These are phyloP conservation scores for Drosophila setosimentum DNA, from an alignment of 2,888 invertebrate species.

Conservation along the genomic window DNA sequence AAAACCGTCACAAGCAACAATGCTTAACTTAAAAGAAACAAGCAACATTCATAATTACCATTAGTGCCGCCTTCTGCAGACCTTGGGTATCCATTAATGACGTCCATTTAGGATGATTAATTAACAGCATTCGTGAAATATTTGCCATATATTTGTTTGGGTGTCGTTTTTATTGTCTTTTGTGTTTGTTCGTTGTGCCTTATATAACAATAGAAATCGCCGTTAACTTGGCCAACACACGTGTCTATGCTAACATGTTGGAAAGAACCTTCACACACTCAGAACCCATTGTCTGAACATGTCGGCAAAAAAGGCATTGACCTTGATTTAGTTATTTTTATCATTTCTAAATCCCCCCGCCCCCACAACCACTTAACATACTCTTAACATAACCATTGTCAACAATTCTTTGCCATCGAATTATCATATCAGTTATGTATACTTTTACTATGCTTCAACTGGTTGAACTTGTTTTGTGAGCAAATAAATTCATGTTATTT, in stretches of 20 bases:
- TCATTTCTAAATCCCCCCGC: constrained; percentile 27
- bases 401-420: constrained; percentile 29
- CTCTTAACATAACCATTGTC: constrained; percentile 27
- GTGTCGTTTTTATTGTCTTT: constrained; percentile 54
- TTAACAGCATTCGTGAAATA: constrained; percentile 64
- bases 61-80: constrained; percentile 55
- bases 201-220: constrained; percentile 61
- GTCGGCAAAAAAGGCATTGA: constrained; percentile 16
- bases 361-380: no score
- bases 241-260: background rate
- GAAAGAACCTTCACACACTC: constrained; percentile 59
- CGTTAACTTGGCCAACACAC: constrained; percentile 54
- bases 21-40: constrained; percentile 9
- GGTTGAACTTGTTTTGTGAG: constrained; percentile 33
- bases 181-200: constrained; percentile 13
- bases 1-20: constrained; percentile 16
- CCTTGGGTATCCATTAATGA: constrained; percentile 48
- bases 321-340: constrained; percentile 50
- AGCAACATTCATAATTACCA: constrained; percentile 54
- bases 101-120: constrained; percentile 68
- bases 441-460: constrained; percentile 3
- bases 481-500: constrained; percentile 16
- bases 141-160: constrained; percentile 31
- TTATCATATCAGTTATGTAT: constrained; percentile 6
- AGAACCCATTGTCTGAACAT: constrained; percentile 27